Evolutionary conservation across 2,797 vertebrate species (phyloP).

Genomic region (Chromis chromis): DNA sequence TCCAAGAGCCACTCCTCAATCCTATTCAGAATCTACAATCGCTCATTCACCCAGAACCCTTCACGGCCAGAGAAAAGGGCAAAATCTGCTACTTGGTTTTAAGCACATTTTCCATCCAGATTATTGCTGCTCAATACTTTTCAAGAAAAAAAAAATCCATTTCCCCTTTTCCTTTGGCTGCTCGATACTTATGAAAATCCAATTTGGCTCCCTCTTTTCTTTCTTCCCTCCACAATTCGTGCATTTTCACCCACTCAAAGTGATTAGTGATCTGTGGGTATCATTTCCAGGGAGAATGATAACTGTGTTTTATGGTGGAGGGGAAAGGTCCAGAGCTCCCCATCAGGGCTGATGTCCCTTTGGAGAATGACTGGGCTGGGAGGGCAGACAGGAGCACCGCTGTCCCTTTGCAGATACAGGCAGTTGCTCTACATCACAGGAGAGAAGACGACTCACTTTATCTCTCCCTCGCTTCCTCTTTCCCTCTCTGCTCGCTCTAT

Average conservation of each 20-base stretch:
- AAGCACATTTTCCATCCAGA: conserved; percentile 80
- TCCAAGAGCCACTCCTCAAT: conserved; percentile 42
- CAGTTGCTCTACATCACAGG: conserved; percentile 77
- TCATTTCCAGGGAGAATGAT: conserved; percentile 74
- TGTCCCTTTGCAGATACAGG: conserved; percentile 84
- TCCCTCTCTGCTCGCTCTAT: conserved; percentile 64
- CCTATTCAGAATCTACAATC: conserved; percentile 55
- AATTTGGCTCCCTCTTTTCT: conserved; percentile 77
- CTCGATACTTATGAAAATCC: conserved; percentile 82
- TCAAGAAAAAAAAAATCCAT: conserved; percentile 71
- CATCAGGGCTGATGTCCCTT: conserved; percentile 69
- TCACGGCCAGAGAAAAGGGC: conserved; percentile 60
- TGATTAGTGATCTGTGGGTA: conserved; percentile 81
- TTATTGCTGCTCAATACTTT: conserved; percentile 81
- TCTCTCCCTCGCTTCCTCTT: conserved; percentile 65
- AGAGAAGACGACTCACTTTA: conserved; percentile 78
- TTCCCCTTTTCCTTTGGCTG: conserved; percentile 75
- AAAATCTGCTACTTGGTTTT: conserved; percentile 76
- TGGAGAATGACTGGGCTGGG: conserved; percentile 66
- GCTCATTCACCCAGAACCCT: conserved; percentile 58
- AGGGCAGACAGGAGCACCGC: conserved; percentile 77
- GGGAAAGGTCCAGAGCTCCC: conserved; percentile 69
- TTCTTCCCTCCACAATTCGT: conserved; percentile 68
- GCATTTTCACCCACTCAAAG: conserved; percentile 73
- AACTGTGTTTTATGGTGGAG: conserved; percentile 73